Evolutionary conservation across 2,888 invertebrate species (phyloP), one percentile per base, ranked within the genome.

Genomic region (Andrena trimmerana): DNA sequence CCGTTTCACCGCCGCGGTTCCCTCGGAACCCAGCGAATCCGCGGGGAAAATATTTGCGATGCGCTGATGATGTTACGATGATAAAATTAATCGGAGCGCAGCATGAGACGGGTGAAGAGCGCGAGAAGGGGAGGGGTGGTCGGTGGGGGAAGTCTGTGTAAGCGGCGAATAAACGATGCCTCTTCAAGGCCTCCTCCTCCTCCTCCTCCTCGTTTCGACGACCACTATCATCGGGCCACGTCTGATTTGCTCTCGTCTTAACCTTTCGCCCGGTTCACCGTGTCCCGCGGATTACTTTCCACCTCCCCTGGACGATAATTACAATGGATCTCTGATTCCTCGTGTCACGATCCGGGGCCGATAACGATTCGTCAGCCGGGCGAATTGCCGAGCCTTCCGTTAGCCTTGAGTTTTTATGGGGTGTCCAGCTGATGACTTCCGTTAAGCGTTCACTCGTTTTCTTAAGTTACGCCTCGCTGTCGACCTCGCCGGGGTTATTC

Each of bases 141-240:
- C 59, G 73, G 73, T 72, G 72, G 57, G 42, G 73, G 68, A 69
- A 31, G 29, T 80, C 78, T 13, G 57, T 63, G 75, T 67, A 77
- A 86, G 81, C 78, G 84, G 81, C 86, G 86, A 87, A 86, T 89
- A 90, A 88, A 90, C 88, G 84, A 78, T 80, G 78, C 85, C 85
- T 89, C 84, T 76, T 90, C 91, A 91, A 91, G 91, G 89, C 86
- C 90, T 90, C 83, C 77, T 63, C 10, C 80, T 54, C 54, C 42
- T 20, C 54, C 33, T 63, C 16, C 69, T 29, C 36, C 67, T 68
- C 36, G 54, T 60, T 67, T 52, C 85, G 63, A 59, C 57, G 71
- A 76, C 81, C 83, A 42, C 78, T 79, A 70, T 78, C 52, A 73
- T 68, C 77, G 78, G 76, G 36, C 59, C 76, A 54, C 73, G 78